Conservation (phyloP, 2,888 invertebrate genomes). For the Aphodius granarius region DNA sequence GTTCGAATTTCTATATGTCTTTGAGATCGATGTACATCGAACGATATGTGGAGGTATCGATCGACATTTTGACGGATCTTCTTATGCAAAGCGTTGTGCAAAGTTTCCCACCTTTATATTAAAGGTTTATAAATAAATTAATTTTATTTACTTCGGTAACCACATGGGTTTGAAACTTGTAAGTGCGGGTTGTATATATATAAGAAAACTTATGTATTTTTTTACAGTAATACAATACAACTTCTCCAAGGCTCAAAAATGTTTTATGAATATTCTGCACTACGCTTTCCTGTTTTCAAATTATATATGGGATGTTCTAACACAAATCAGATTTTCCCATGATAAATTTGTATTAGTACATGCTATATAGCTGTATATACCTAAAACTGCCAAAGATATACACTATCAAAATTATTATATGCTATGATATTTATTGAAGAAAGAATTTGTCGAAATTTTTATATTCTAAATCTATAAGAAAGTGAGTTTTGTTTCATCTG, state of each 20-base stretch:
- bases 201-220: too few species aligned
- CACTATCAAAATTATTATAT: background rate
- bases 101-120: conserved; percentile 20
- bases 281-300: background rate
- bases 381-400: background rate
- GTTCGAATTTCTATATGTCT: background rate
- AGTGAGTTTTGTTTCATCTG: background rate
- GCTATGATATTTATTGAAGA: background rate
- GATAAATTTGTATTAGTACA: background rate
- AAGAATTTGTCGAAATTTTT: background rate
- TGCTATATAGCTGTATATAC: background rate
- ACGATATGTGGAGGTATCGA: conserved; percentile 4
- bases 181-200: background rate
- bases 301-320: background rate
- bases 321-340: background rate
- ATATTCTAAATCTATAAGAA: background rate
- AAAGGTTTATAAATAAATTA: conserved; percentile 2
- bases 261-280: background rate
- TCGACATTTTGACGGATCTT: background rate
- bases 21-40: background rate
- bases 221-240: too few species aligned
- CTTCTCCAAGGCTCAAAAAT: background rate
- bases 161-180: background rate
- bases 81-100: conserved; percentile 22
- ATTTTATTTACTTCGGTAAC: background rate